Evolutionary conservation across 2,888 invertebrate genomes (phyloP).

Genomic region (Bombyx huttoni): DNA sequence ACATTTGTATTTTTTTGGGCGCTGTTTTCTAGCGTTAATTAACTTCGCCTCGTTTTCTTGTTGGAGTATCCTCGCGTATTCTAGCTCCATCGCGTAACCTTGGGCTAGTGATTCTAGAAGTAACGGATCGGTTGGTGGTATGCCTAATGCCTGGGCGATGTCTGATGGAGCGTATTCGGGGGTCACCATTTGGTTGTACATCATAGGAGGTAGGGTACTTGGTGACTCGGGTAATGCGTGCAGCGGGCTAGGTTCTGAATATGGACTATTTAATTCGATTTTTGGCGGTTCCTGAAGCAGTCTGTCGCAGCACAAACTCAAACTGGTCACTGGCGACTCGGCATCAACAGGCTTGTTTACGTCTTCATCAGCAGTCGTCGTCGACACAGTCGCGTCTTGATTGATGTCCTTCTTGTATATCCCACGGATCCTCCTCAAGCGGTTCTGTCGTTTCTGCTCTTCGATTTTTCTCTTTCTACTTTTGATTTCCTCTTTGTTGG

Average conservation of each 20-base stretch:
- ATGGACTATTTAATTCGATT: constrained; percentile 13
- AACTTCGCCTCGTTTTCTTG: constrained; percentile 81
- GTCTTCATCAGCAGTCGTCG: constrained; percentile 55
- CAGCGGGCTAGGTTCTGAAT: constrained; percentile 5
- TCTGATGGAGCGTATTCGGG: constrained; percentile 55
- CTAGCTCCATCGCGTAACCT: constrained; percentile 76
- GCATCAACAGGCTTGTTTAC: constrained; percentile 12
- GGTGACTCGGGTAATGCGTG: background rate
- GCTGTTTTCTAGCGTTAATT: constrained; percentile 78
- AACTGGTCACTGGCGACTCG: constrained; percentile 48
- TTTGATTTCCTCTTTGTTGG: constrained; percentile 19
- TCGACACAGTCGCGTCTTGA: constrained; percentile 73
- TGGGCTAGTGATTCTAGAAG: constrained; percentile 64
- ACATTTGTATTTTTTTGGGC: constrained; percentile 93
- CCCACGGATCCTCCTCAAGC: constrained; percentile 59
- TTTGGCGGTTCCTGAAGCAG: constrained; percentile 36
- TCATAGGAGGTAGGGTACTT: constrained; percentile 12
- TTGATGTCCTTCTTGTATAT: constrained; percentile 45
- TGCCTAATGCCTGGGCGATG: constrained; percentile 58
- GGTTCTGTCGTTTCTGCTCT: constrained; percentile 45
- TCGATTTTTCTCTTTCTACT: constrained; percentile 31
- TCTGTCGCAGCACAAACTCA: constrained; percentile 51
- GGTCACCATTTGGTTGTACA: constrained; percentile 31
- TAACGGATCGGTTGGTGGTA: constrained; percentile 57
- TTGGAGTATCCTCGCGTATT: constrained; percentile 78